Conservation (phyloP, 2,888 invertebrate genomes). For the Brassicogethes aeneus region DNA sequence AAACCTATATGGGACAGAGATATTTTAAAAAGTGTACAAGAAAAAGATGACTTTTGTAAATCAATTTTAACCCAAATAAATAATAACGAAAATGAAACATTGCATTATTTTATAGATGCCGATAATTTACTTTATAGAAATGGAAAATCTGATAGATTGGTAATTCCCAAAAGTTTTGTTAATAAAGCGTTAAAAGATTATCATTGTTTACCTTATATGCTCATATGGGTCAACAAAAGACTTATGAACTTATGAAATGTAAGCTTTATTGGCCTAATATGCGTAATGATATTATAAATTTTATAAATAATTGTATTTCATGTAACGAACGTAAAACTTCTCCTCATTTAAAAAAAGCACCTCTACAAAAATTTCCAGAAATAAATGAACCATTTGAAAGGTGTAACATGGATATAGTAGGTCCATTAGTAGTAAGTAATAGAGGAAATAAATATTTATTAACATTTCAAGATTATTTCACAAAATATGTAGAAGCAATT, state of each 20-base stretch:
- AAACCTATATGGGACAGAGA: constrained; percentile 3
- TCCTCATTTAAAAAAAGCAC: constrained; percentile 14
- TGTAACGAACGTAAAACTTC: constrained; percentile 21
- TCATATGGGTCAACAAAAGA: constrained; percentile 24
- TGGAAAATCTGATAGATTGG: constrained; percentile 4
- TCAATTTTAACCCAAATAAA: background rate
- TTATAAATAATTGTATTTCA: constrained; percentile 16
- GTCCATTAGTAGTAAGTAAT: constrained; percentile 16
- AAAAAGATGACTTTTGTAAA: constrained; percentile 4
- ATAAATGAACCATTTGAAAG: constrained; percentile 17
- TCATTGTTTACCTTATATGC: constrained; percentile 20
- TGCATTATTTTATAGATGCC: background rate
- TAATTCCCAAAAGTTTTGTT: constrained; percentile 8
- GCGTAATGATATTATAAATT: constrained; percentile 17
- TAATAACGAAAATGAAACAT: background rate
- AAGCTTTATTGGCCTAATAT: constrained; percentile 21
- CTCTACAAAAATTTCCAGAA: constrained; percentile 15
- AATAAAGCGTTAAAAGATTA: constrained; percentile 13
- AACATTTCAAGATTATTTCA: constrained; percentile 22
- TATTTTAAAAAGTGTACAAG: background rate
- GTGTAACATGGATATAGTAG: constrained; percentile 23
- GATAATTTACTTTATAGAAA: background rate
- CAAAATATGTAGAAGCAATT: constrained; percentile 24
- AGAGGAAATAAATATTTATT: constrained; percentile 22
- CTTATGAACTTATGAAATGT: constrained; percentile 16